phyloP scores from a whole-genome alignment of 1,140 invertebrate species.

The Hermetia illucens region DNA sequence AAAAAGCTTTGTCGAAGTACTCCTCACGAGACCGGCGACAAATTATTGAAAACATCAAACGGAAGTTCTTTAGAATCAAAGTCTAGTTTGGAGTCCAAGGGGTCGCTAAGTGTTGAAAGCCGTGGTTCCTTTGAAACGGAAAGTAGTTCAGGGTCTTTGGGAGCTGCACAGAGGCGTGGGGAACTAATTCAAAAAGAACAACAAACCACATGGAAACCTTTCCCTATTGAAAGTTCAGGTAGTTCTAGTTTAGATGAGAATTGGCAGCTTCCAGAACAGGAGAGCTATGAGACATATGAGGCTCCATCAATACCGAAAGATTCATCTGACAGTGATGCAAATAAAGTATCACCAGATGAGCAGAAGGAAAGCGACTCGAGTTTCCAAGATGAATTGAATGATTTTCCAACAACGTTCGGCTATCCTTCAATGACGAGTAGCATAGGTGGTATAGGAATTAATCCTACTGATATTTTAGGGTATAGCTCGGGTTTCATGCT shows the following conservation, averaged over 20 bases:
- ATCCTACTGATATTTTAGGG: conserved; percentile 50
- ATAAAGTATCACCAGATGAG: conserved; percentile 25
- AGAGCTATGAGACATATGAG: conserved; percentile 41
- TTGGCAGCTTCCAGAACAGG: conserved; percentile 59
- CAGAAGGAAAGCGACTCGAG: conserved; percentile 36
- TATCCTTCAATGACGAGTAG: conserved; percentile 41
- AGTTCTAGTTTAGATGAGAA: conserved; percentile 70
- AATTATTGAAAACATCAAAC: conserved; percentile 18
- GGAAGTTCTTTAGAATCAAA: conserved; percentile 36
- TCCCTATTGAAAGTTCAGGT: conserved; percentile 63
- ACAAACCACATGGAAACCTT: conserved; percentile 64
- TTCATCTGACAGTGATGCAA: conserved; percentile 25
- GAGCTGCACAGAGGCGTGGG: conserved; percentile 46
- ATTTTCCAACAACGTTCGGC: conserved; percentile 54
- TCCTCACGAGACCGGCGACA: background rate
- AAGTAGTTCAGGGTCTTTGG: conserved; percentile 57
- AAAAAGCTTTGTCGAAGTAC: conserved; percentile 6
- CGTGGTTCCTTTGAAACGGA: conserved; percentile 52
- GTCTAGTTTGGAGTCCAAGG: conserved; percentile 43
- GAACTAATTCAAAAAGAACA: conserved; percentile 40
- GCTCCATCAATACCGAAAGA: conserved; percentile 30
- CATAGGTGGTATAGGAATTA: conserved; percentile 34
- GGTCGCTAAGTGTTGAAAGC: conserved; percentile 45
- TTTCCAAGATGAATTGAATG: conserved; percentile 55
- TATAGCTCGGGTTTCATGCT: conserved; percentile 55